phyloP scores from a whole-genome alignment of 2,797 vertebrate genomes.

The Merluccius polli region DNA sequence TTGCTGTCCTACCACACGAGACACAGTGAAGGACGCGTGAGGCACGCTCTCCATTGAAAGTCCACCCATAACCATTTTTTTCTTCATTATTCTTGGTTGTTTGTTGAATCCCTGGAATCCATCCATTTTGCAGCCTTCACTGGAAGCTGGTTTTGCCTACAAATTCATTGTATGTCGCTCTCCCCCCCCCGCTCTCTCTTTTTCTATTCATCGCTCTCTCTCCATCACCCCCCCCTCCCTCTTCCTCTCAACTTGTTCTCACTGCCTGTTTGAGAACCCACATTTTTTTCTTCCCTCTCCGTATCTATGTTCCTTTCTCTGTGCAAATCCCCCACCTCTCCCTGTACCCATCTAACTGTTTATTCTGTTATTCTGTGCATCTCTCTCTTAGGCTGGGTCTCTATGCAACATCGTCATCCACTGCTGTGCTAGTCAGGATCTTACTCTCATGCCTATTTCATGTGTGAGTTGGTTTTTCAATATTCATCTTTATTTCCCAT shows the following conservation, averaged over 20 bases:
- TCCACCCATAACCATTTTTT: constrained; percentile 31
- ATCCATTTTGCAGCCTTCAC: constrained; percentile 52
- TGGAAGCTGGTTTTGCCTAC: constrained; percentile 58
- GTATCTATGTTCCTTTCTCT: constrained; percentile 13
- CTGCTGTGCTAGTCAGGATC: constrained; percentile 44
- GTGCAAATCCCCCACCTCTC: constrained; percentile 36
- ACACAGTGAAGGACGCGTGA: constrained; percentile 9
- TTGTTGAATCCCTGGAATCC: constrained; percentile 40
- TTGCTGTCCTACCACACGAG: constrained; percentile 26
- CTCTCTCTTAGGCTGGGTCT: constrained; percentile 29
- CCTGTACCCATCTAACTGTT: constrained; percentile 48
- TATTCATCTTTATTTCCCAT: constrained; percentile 22
- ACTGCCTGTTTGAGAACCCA: constrained; percentile 53
- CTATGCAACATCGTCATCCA: constrained; percentile 31
- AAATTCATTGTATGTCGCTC: constrained; percentile 56
- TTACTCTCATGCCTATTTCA: constrained; percentile 46
- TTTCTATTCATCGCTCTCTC: constrained; percentile 16
- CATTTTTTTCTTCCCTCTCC: constrained; percentile 52
- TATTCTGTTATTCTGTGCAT: constrained; percentile 54
- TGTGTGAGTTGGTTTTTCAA: constrained; percentile 55
- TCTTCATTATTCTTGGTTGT: constrained; percentile 22
- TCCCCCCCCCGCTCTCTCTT: constrained; percentile 45
- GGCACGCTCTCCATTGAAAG: constrained; percentile 2
- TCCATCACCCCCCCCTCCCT: constrained; percentile 22
- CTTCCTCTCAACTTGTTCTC: constrained; percentile 35